Conservation (phyloP, 2,113 vertebrate genomes). For the Coreoperca whiteheadi region DNA sequence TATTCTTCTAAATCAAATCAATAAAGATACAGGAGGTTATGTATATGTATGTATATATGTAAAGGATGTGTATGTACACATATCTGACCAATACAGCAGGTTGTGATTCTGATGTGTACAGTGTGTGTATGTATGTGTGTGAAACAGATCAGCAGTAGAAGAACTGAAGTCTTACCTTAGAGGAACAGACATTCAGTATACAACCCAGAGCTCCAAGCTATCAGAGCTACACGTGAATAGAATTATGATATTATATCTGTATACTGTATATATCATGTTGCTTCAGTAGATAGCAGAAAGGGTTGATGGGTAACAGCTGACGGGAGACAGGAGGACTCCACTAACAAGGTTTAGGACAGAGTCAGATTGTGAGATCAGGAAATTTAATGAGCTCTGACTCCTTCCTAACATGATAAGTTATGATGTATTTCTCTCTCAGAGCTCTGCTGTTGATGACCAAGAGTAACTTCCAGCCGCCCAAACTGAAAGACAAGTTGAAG, state of each 20-base stretch:
- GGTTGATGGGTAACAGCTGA: not conserved
- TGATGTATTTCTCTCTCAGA: not conserved
- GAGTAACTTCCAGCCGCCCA: slow-evolving; percentile 93
- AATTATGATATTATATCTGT: not conserved
- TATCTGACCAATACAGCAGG: no score
- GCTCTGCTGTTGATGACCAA: slow-evolving; percentile 95
- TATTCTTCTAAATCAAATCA: no score
- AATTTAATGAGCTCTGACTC: not conserved
- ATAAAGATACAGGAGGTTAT: no score
- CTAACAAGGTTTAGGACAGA: not conserved
- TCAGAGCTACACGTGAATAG: not conserved
- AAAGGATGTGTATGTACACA: no score
- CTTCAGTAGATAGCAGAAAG: not conserved
- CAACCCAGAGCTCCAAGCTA: not conserved
- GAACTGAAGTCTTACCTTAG: no score
- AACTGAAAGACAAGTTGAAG: slow-evolving; percentile 82
- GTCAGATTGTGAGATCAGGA: not conserved
- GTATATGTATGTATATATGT: no score
- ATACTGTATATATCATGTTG: not conserved
- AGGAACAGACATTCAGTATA: not conserved
- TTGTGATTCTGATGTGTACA: no score
- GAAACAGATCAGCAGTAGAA: no score
- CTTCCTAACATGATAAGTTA: not conserved
- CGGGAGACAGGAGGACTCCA: not conserved
- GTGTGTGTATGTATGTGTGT: no score